phyloP scores from a whole-genome alignment of 2,797 vertebrate genomes.

The Platalea minor region DNA sequence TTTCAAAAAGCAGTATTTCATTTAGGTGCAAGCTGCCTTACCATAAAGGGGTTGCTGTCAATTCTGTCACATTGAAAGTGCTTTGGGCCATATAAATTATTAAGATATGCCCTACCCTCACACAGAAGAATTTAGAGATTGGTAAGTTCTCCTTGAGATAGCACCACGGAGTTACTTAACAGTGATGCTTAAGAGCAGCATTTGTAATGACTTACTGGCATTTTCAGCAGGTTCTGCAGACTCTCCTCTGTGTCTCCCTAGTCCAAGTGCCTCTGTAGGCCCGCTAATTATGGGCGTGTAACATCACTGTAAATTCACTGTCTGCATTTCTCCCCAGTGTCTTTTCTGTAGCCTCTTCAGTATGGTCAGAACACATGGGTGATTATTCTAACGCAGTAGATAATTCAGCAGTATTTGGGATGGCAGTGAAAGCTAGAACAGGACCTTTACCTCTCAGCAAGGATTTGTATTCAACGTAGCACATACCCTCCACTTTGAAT shows the following conservation, averaged over 20 bases:
- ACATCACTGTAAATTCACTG: background rate
- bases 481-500: background rate
- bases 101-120: background rate
- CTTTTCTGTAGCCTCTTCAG: background rate
- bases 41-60: background rate
- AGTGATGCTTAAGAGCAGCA: background rate
- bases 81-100: background rate
- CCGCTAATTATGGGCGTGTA: accelerated
- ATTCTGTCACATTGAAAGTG: background rate
- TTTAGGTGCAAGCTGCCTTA: background rate
- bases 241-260: background rate
- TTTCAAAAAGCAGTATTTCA: background rate
- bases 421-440: background rate
- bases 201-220: background rate
- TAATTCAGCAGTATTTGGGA: background rate
- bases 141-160: background rate
- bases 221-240: background rate
- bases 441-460: background rate
- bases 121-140: background rate
- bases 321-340: background rate
- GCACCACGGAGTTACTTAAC: background rate
- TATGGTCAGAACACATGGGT: background rate
- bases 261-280: background rate
- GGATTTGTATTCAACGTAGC: background rate
- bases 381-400: background rate